Conservation (phyloP, 2,113 vertebrate genomes). For the Naja naja region DNA sequence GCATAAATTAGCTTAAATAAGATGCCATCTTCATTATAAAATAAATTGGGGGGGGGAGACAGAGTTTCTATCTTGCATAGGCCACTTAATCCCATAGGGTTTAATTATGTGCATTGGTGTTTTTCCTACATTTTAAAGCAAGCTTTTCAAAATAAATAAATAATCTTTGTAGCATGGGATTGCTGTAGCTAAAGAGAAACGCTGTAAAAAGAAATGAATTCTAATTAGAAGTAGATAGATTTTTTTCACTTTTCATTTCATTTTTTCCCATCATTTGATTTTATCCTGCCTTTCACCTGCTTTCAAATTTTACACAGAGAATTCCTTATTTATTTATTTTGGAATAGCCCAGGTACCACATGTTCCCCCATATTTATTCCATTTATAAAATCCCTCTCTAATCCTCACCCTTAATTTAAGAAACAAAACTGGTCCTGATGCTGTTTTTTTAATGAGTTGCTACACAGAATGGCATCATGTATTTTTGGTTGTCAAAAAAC, state of each 20-base stretch:
- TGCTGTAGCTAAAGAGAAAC: not conserved
- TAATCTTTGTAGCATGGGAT: not conserved
- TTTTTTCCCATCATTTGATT: not conserved
- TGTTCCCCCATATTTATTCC: not conserved
- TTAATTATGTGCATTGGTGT: not conserved
- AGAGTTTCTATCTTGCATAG: not conserved
- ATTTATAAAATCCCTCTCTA: not conserved
- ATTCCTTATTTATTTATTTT: not conserved
- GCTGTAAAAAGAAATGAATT: not conserved
- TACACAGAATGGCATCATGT: not conserved
- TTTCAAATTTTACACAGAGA: not conserved
- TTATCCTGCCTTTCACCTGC: not conserved
- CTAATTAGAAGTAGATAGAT: not conserved
- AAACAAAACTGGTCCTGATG: not conserved
- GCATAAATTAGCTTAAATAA: slow-evolving; percentile 18
- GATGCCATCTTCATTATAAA: not conserved
- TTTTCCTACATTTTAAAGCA: not conserved
- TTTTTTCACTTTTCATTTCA: not conserved
- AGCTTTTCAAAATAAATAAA: not conserved
- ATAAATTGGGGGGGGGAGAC: not conserved
- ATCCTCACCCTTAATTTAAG: not conserved
- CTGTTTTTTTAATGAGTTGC: not conserved
- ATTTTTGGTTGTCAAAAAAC: not conserved
- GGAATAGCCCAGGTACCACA: not conserved
- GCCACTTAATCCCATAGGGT: slow-evolving; percentile 9